phyloP scores from a whole-genome alignment of 2,888 invertebrate genomes.

The Ophion ellenae region DNA sequence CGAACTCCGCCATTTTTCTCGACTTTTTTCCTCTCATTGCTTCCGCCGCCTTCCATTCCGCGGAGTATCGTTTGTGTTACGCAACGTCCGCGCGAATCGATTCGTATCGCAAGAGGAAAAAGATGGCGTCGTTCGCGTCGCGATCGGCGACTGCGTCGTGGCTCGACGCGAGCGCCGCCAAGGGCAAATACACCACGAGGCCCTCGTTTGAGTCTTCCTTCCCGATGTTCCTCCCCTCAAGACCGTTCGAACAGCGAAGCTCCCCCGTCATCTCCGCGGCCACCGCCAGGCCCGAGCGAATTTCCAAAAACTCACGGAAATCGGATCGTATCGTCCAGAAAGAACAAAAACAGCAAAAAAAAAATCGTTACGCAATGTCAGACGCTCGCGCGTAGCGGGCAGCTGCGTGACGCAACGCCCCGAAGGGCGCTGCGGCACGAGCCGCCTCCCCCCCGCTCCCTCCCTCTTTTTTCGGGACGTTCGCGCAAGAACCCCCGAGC shows the following conservation, averaged over 20 bases:
- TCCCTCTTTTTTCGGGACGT: conserved; percentile 8
- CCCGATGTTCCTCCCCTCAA: not conserved
- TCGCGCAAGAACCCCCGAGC: conserved; percentile 27
- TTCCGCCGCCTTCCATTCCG: not conserved
- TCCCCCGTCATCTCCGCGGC: not conserved
- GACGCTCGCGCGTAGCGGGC: conserved; percentile 43
- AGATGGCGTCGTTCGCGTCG: not conserved
- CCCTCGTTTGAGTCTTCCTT: not conserved
- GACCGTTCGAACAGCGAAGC: too few species aligned
- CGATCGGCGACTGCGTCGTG: not conserved
- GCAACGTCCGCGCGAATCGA: not conserved
- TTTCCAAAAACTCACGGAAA: not conserved
- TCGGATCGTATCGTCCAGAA: not conserved
- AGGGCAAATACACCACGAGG: not conserved
- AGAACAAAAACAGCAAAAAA: not conserved
- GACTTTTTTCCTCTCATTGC: not conserved
- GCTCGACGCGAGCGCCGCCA: not conserved
- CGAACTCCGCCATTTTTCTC: not conserved
- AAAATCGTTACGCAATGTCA: conserved; percentile 55
- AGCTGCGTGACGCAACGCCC: conserved; percentile 60
- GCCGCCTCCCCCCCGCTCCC: not conserved
- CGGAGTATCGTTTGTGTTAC: not conserved
- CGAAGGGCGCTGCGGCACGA: conserved; percentile 59
- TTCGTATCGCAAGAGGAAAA: not conserved
- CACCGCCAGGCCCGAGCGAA: not conserved